Evolutionary conservation across 1,140 invertebrate genomes (phyloP).

Genomic region (Tetragnatha versicolor): DNA sequence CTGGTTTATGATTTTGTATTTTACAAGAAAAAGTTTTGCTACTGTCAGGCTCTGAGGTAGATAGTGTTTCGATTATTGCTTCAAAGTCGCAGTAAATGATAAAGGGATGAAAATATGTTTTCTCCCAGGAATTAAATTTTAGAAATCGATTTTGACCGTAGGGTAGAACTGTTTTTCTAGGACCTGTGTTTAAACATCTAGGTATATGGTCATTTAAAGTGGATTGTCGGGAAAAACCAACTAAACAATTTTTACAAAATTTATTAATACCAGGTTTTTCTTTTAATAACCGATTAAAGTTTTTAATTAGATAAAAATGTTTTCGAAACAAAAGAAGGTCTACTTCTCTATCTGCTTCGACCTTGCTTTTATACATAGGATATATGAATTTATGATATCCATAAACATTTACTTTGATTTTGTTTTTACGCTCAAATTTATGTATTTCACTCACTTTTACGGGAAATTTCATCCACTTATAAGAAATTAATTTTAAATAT

Average conservation of each 20-base stretch:
- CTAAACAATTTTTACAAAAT: slow-evolving; percentile 30
- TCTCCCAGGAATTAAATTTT: slow-evolving; percentile 16
- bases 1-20: slow-evolving; percentile 2
- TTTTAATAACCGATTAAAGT: slow-evolving; percentile 10
- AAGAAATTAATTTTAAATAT: background rate
- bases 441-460: background rate
- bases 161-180: background rate
- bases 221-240: background rate
- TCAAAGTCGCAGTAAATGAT: slow-evolving; percentile 7
- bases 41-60: background rate
- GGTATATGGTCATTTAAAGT: background rate
- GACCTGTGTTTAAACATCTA: slow-evolving; percentile 4
- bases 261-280: background rate
- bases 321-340: slow-evolving; percentile 17
- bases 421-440: background rate
- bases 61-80: slow-evolving; percentile 15
- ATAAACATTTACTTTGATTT: background rate
- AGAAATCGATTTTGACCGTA: background rate
- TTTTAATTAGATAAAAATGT: slow-evolving; percentile 26
- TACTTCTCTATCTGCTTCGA: background rate
- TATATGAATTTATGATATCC: background rate
- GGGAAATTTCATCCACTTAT: background rate
- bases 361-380: background rate
- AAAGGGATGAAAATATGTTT: slow-evolving; percentile 15
- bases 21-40: background rate